These are phyloP conservation scores for Pitta sordida DNA, from an alignment of 2,113 vertebrate genomes.

Conservation along the genomic window DNA sequence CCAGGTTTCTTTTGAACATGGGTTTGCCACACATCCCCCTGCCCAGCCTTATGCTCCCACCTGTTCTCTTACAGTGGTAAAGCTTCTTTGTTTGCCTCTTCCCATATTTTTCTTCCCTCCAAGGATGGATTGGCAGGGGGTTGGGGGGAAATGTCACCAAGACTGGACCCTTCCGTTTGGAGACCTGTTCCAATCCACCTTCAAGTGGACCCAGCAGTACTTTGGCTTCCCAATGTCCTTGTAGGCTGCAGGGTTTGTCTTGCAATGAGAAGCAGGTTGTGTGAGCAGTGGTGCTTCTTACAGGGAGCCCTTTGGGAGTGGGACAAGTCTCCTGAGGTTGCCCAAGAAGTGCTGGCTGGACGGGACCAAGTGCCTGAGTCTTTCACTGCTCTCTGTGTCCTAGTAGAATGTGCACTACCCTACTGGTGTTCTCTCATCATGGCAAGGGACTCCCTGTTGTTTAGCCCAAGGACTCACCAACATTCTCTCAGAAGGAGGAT, in stretches of 20 bases:
- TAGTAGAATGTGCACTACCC: too few species aligned
- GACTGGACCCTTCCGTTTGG: too few species aligned
- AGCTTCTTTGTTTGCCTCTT: not conserved
- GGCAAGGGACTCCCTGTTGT: not conserved
- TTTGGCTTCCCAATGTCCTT: not conserved
- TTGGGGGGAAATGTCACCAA: not conserved
- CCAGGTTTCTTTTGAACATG: not conserved
- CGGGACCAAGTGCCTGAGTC: not conserved
- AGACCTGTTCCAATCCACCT: not conserved
- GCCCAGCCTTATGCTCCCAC: not conserved
- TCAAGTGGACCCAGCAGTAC: too few species aligned
- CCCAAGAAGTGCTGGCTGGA: not conserved
- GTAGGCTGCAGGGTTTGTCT: not conserved
- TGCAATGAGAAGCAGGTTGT: too few species aligned
- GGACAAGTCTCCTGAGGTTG: too few species aligned
- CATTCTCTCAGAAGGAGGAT: too few species aligned
- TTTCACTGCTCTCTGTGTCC: not conserved
- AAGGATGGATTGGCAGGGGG: too few species aligned
- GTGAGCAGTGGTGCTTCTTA: too few species aligned
- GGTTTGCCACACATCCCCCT: accelerated
- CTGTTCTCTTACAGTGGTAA: accelerated
- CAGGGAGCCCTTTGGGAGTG: not conserved
- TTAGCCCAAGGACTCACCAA: too few species aligned
- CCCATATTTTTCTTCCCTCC: too few species aligned
- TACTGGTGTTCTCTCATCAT: not conserved